Conservation (phyloP, 2,113 vertebrate genomes). For the Syngnathoides biaculeatus region DNA sequence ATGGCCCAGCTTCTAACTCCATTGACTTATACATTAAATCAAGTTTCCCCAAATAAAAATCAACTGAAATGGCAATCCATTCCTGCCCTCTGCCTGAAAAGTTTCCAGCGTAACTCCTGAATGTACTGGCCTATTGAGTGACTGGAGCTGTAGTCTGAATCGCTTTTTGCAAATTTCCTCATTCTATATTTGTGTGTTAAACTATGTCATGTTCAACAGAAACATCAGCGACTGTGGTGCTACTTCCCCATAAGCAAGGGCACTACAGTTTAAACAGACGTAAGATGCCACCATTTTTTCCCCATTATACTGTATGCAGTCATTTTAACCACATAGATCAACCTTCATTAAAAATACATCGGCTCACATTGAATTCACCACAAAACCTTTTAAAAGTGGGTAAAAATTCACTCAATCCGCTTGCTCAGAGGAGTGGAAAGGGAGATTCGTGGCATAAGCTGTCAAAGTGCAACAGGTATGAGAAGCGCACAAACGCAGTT, state of each 20-base stretch:
- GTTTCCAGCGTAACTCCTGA: too few species aligned
- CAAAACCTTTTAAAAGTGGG: neutral
- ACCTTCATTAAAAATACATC: constrained; percentile 43
- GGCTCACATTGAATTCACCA: neutral
- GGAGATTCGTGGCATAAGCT: constrained; percentile 26
- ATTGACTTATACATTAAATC: too few species aligned
- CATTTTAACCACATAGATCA: constrained; percentile 14
- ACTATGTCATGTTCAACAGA: too few species aligned
- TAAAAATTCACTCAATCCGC: constrained; percentile 23
- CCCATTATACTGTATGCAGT: neutral
- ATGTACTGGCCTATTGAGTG: too few species aligned
- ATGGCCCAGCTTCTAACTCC: too few species aligned
- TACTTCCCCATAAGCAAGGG: neutral
- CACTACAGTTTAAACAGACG: too few species aligned
- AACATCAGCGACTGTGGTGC: neutral
- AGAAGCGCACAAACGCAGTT: neutral
- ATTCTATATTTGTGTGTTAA: too few species aligned
- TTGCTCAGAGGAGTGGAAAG: neutral
- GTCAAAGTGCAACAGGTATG: constrained; percentile 15
- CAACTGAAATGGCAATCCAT: too few species aligned
- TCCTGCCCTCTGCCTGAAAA: too few species aligned
- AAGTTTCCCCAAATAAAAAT: too few species aligned
- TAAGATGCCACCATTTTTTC: neutral
- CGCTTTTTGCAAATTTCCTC: too few species aligned
- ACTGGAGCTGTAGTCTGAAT: too few species aligned